Percentiles rank a stretch among this genome's conserved stretches.
Evolutionary conservation across 2,113 vertebrate species (phyloP).

Genomic region (Dipodomys ordii): DNA sequence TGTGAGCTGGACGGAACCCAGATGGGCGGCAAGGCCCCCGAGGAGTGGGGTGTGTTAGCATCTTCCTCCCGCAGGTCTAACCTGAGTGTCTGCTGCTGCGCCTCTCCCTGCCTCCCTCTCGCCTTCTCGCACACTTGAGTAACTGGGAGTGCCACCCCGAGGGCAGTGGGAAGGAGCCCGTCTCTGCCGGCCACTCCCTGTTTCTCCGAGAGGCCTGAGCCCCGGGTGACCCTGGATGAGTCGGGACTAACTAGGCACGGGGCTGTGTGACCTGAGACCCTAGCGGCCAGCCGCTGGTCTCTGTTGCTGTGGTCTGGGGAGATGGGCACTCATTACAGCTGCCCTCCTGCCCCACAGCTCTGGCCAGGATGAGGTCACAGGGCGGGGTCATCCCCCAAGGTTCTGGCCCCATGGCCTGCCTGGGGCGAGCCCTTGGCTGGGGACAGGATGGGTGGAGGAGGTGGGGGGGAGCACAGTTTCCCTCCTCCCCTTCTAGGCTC

Average conservation of each 20-base stretch:
- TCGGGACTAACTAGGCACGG: too few species aligned
- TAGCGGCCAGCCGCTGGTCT: not conserved
- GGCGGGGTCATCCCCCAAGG: constrained; percentile 60
- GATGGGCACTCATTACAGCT: constrained; percentile 23
- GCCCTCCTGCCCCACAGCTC: constrained; percentile 53
- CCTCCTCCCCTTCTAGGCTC: constrained; percentile 41
- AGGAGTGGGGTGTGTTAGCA: not conserved
- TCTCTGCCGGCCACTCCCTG: not conserved
- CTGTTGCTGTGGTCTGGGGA: not conserved
- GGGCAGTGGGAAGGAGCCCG: not conserved
- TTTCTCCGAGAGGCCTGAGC: not conserved
- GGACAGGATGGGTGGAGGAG: constrained; percentile 73
- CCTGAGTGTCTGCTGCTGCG: not conserved
- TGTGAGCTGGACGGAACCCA: not conserved
- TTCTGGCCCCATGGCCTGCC: constrained; percentile 1
- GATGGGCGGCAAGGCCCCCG: not conserved
- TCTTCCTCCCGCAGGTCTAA: not conserved
- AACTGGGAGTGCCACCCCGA: not conserved
- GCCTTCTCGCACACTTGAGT: not conserved
- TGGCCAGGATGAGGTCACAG: constrained; percentile 68
- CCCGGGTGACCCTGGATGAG: not conserved
- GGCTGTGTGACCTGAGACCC: not conserved
- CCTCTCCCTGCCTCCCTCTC: not conserved
- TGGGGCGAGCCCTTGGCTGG: constrained; percentile 25
- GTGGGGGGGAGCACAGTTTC: constrained; percentile 65